phyloP scores from a whole-genome alignment of 1,140 invertebrate genomes.

The Tetragonula clypearis region DNA sequence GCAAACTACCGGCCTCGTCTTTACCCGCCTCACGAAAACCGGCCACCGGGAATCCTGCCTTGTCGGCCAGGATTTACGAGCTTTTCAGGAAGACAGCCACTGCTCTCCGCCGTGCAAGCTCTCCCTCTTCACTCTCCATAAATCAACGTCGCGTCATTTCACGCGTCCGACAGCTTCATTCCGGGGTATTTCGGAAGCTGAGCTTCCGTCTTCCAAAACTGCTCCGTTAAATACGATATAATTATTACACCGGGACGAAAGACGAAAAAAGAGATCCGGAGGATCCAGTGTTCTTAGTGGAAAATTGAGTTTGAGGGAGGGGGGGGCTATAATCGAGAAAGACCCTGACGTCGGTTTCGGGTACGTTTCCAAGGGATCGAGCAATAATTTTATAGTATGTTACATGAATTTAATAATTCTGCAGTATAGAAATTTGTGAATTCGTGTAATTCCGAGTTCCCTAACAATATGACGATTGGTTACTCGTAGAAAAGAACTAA shows the following conservation, averaged over 20 bases:
- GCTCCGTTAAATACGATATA: background rate
- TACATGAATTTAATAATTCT: no score
- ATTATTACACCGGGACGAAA: background rate
- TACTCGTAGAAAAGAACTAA: no score
- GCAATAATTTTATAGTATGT: no score
- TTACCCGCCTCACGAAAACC: background rate
- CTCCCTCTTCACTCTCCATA: slow-evolving; percentile 22
- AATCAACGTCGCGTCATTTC: slow-evolving; percentile 52
- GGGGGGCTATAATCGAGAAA: background rate
- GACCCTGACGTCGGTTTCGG: background rate
- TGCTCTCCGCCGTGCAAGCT: slow-evolving; percentile 6
- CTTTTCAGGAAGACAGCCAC: background rate
- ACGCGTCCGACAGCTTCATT: slow-evolving; percentile 43
- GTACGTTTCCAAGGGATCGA: no score
- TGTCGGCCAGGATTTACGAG: slow-evolving; percentile 31
- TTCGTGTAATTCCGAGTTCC: no score
- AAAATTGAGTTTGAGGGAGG: background rate
- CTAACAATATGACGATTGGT: no score
- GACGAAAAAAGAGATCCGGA: no score
- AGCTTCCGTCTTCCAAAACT: background rate
- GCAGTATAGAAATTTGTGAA: no score
- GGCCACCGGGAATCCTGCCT: background rate
- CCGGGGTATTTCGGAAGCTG: background rate
- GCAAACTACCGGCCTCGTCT: background rate
- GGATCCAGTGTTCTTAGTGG: background rate